phyloP scores from a whole-genome alignment of 2,888 invertebrate species.

The Lochmaea crataegi region DNA sequence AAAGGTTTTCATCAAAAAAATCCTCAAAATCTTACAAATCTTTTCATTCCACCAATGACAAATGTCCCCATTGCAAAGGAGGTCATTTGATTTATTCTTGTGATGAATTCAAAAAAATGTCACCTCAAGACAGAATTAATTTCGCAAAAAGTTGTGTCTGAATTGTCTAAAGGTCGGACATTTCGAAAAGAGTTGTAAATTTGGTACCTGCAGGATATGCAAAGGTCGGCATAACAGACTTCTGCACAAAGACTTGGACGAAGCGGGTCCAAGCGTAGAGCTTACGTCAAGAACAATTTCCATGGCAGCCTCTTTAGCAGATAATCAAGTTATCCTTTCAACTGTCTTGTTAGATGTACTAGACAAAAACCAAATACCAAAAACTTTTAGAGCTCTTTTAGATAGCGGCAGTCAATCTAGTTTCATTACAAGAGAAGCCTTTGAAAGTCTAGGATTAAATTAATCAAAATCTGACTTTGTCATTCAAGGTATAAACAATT shows the following conservation, averaged over 20 bases:
- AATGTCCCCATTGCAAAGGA: background rate
- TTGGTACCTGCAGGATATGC: background rate
- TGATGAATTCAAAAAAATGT: background rate
- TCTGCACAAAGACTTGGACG: background rate
- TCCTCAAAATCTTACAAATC: background rate
- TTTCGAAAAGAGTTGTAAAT: background rate
- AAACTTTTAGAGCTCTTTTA: background rate
- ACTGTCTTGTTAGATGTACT: background rate
- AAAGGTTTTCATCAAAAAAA: background rate
- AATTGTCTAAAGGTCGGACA: background rate
- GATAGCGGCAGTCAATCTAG: background rate
- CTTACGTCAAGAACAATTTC: background rate
- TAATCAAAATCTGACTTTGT: background rate
- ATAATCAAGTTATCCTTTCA: background rate
- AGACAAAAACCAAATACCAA: slow-evolving; percentile 2
- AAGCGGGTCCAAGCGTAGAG: slow-evolving; percentile 9
- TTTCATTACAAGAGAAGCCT: background rate
- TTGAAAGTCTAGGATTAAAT: background rate
- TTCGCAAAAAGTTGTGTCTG: slow-evolving; percentile 1
- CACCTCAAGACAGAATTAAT: slow-evolving; percentile 1
- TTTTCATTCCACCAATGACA: background rate
- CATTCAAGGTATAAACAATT: background rate
- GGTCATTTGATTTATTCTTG: slow-evolving; percentile 2
- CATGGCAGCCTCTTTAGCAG: background rate
- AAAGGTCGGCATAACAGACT: background rate